Percentiles rank a stretch among this genome's conserved stretches.
Evolutionary conservation across 2,797 vertebrate species (phyloP).

Genomic region (Chlorospingus semifuscus): DNA sequence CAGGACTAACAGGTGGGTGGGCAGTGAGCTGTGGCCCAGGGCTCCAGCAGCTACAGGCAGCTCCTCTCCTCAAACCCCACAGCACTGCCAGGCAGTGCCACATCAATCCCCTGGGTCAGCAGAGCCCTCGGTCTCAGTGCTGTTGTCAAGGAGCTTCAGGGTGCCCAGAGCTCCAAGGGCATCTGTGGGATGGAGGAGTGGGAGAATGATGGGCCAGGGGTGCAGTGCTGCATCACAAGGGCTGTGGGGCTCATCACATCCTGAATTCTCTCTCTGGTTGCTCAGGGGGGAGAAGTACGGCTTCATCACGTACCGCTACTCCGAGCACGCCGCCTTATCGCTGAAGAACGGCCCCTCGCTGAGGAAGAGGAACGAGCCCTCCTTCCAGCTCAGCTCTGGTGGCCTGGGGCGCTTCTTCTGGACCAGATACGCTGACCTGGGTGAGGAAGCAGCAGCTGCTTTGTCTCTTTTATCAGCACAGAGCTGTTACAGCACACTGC

Average conservation of each 20-base stretch:
- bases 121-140: accelerated
- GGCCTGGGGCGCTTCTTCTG: slow-evolving; percentile 84
- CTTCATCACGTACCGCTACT: slow-evolving; percentile 89
- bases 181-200: neutral
- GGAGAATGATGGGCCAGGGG: neutral
- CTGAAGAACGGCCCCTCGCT: slow-evolving; percentile 77
- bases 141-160: neutral
- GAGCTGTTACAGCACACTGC: neutral
- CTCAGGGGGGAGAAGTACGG: slow-evolving; percentile 82
- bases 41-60: neutral
- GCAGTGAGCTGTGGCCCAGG: neutral
- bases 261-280: slow-evolving; percentile 1
- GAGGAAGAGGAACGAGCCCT: slow-evolving; percentile 83
- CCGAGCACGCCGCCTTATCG: slow-evolving; percentile 79
- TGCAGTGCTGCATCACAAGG: neutral
- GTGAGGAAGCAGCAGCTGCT: slow-evolving; percentile 73
- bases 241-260: neutral
- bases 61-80: neutral
- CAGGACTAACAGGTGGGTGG: slow-evolving; percentile 82
- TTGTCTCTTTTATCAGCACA: neutral
- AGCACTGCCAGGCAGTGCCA: neutral
- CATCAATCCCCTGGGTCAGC: accelerated
- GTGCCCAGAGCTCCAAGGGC: neutral
- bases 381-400: slow-evolving; percentile 80
- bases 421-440: slow-evolving; percentile 91